Conservation (phyloP, 2,888 invertebrate species). For the Watsonalla binaria region DNA sequence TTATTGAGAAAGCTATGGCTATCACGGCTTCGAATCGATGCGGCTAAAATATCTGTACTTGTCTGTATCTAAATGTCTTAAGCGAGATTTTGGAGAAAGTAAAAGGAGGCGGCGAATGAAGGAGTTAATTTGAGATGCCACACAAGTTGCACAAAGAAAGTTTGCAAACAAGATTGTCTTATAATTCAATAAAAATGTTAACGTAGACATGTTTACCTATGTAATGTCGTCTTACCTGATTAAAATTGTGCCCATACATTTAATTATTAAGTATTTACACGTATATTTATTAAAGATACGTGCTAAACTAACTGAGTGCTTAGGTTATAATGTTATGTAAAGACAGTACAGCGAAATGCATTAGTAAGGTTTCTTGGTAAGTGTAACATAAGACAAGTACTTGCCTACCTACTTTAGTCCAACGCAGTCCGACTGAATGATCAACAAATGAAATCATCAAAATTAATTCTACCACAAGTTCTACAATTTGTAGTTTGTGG, state of each 20-base stretch:
- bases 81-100: background rate
- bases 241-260: background rate
- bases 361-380: constrained; percentile 10
- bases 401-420: too few relatives aligned
- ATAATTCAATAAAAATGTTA: too few relatives aligned
- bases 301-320: background rate
- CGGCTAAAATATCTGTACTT: background rate
- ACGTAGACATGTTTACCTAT: too few relatives aligned
- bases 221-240: background rate
- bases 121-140: background rate
- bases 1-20: background rate
- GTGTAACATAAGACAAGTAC: background rate
- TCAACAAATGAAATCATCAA: too few relatives aligned
- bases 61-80: background rate
- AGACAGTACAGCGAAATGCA: constrained; percentile 3
- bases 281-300: too few relatives aligned
- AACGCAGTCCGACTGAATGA: too few relatives aligned
- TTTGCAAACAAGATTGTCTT: too few relatives aligned
- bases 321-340: background rate
- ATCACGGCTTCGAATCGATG: background rate
- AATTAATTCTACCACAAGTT: too few relatives aligned
- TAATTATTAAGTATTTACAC: too few relatives aligned
- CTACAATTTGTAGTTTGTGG: too few relatives aligned
- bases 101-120: background rate
- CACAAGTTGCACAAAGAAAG: background rate